Evolutionary conservation across 2,888 invertebrate genomes (phyloP).

Genomic region (Vanessa cardui): DNA sequence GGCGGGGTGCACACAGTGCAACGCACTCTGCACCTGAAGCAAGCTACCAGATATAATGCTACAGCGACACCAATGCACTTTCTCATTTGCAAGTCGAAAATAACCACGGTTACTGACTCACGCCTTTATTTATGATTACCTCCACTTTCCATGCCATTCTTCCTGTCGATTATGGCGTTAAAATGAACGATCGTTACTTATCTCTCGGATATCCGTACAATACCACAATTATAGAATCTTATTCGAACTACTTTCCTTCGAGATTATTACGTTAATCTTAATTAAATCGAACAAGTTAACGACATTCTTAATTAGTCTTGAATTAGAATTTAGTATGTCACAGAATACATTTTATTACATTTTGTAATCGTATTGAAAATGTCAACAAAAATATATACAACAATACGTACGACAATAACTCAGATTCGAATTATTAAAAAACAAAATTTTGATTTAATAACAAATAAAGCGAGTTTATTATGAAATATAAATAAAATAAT

Average conservation of each 20-base stretch:
- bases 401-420: too few relatives aligned
- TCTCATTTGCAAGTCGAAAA: constrained; percentile 76
- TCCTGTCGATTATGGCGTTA: constrained; percentile 40
- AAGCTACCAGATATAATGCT: constrained; percentile 40
- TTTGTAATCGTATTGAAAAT: too few relatives aligned
- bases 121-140: constrained; percentile 68
- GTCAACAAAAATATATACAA: too few relatives aligned
- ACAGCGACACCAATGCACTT: constrained; percentile 59
- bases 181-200: constrained; percentile 15
- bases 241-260: not conserved
- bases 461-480: not conserved
- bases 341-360: too few relatives aligned
- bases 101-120: constrained; percentile 65
- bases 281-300: not conserved
- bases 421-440: too few relatives aligned
- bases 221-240: constrained; percentile 10
- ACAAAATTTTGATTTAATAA: too few relatives aligned
- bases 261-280: constrained; percentile 10
- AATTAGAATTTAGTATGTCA: not conserved
- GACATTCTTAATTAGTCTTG: not conserved
- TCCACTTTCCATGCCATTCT: constrained; percentile 48
- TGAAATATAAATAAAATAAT: not conserved
- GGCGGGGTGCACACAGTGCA: constrained; percentile 41
- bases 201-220: constrained; percentile 21
- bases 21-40: constrained; percentile 46